These are phyloP conservation scores for Vulpes vulpes DNA, from an alignment of 2,113 vertebrate species.

Conservation along the genomic window DNA sequence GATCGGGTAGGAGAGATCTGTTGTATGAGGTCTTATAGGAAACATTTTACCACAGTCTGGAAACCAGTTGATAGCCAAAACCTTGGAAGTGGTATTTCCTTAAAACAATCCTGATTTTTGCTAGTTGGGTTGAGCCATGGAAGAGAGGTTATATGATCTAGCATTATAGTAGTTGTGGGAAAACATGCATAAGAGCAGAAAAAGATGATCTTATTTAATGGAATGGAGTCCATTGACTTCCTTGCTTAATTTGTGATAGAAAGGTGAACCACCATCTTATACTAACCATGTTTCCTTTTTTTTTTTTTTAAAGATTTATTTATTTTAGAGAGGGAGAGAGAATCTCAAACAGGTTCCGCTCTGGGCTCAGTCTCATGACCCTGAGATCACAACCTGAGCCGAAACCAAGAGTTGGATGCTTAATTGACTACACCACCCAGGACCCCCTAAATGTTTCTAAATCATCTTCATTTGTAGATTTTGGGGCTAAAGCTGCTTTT, in stretches of 20 bases:
- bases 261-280: background rate
- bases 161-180: background rate
- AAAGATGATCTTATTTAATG: background rate
- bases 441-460: background rate
- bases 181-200: background rate
- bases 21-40: background rate
- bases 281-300: background rate
- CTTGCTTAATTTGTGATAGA: constrained; percentile 40
- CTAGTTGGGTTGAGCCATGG: background rate
- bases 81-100: constrained; percentile 51
- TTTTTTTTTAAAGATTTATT: too few species aligned
- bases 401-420: too few species aligned
- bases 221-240: background rate
- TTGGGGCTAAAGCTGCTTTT: constrained; percentile 8
- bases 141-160: constrained; percentile 30
- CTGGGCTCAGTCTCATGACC: too few species aligned
- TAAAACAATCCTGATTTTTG: background rate
- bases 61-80: constrained; percentile 35
- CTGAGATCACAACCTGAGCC: too few species aligned
- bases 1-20: background rate
- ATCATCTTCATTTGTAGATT: constrained; percentile 39
- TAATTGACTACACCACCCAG: background rate
- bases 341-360: too few species aligned
- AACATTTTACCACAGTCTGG: background rate
- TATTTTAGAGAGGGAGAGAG: too few species aligned